Evolutionary conservation across 2,113 vertebrate species (phyloP).

Genomic region (Tetrao urogallus): DNA sequence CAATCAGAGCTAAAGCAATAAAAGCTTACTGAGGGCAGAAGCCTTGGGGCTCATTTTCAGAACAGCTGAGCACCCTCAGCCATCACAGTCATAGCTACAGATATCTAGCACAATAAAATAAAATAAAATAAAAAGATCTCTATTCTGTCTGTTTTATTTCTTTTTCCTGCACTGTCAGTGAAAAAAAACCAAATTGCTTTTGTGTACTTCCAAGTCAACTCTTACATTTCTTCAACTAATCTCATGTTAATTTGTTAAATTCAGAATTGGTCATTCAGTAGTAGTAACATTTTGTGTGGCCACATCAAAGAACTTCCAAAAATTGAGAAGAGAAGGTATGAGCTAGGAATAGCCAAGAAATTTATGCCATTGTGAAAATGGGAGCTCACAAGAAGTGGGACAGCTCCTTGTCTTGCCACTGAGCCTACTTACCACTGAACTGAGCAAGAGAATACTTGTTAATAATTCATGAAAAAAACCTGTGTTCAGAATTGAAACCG

Average conservation of each 20-base stretch:
- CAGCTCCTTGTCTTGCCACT: neutral
- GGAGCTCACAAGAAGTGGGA: neutral
- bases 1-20: constrained; percentile 44
- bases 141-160: neutral
- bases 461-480: neutral
- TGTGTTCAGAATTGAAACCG: neutral
- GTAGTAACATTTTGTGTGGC: neutral
- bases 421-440: neutral
- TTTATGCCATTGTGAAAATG: neutral
- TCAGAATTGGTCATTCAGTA: neutral
- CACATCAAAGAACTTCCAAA: neutral
- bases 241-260: neutral
- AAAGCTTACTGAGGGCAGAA: constrained; percentile 38
- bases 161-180: neutral
- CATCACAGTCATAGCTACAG: neutral
- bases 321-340: neutral
- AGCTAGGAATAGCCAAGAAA: neutral
- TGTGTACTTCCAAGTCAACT: neutral
- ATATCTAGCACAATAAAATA: neutral
- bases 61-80: constrained; percentile 10
- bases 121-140: neutral
- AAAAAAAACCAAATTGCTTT: neutral
- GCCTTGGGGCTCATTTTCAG: constrained; percentile 38
- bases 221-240: neutral
- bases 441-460: neutral